Conservation (phyloP, 53 echinoderm and acorn worm species). For the Zoroaster sp. region DNA sequence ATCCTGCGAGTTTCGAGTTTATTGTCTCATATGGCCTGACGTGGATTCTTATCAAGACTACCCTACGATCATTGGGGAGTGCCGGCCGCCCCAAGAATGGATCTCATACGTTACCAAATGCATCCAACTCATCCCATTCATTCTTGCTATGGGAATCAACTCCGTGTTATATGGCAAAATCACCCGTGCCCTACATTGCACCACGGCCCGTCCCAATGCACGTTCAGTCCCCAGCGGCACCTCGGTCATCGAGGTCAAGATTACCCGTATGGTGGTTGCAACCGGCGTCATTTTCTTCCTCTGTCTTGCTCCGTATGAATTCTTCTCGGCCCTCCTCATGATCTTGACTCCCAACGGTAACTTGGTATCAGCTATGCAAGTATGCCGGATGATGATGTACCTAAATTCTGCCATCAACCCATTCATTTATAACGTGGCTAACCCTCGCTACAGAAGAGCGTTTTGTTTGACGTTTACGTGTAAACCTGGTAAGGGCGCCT, state of each 20-base stretch:
- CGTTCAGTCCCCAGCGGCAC: neutral
- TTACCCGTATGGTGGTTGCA: constrained; percentile 62
- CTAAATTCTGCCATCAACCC: constrained; percentile 59
- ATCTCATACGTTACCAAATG: constrained; percentile 26
- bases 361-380: constrained; percentile 37
- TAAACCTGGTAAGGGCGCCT: neutral
- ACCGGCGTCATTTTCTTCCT: constrained; percentile 61
- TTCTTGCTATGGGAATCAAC: constrained; percentile 81
- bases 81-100: constrained; percentile 19
- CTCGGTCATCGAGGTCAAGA: constrained; percentile 43
- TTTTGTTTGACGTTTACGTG: constrained; percentile 26
- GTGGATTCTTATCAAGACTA: constrained; percentile 42
- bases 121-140: constrained; percentile 82
- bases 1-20: neutral
- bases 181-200: constrained; percentile 63
- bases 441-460: constrained; percentile 52
- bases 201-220: constrained; percentile 39
- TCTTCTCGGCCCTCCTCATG: constrained; percentile 50
- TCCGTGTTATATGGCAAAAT: constrained; percentile 76
- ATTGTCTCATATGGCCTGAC: constrained; percentile 73
- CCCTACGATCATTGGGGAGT: constrained; percentile 28
- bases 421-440: constrained; percentile 53
- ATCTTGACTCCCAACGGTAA: constrained; percentile 6
- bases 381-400: constrained; percentile 48
- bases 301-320: constrained; percentile 62